phyloP scores from a whole-genome alignment of 2,797 vertebrate genomes.

The Dendrocincla tyrannina region DNA sequence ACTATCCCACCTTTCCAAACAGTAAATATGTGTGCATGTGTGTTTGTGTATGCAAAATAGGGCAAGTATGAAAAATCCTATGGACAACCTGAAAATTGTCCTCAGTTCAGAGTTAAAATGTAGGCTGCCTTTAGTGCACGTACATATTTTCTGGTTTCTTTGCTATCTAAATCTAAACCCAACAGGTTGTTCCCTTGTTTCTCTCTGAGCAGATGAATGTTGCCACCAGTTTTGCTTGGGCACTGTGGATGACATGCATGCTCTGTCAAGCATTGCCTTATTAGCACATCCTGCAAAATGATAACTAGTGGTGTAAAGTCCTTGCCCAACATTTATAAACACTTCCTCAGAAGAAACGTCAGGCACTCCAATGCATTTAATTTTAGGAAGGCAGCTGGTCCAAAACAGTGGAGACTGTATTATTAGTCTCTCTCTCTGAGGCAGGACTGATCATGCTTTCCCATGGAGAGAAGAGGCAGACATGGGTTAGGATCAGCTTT shows the following conservation, averaged over 20 bases:
- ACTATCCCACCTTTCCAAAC: not conserved
- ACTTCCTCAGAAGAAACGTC: slow-evolving; percentile 48
- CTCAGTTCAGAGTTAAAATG: not conserved
- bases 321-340: slow-evolving; percentile 52
- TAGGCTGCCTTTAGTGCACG: not conserved
- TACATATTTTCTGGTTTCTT: not conserved
- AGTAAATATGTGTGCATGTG: not conserved
- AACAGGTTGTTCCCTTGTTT: not conserved
- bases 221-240: not conserved
- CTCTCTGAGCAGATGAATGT: not conserved
- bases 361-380: slow-evolving; percentile 47
- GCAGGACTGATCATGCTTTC: slow-evolving; percentile 39
- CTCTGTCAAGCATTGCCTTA: not conserved
- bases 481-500: not conserved
- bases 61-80: not conserved
- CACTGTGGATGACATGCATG: rapidly evolving
- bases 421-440: slow-evolving; percentile 28
- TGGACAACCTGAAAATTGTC: not conserved
- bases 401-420: not conserved
- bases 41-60: not conserved
- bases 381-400: slow-evolving; percentile 66
- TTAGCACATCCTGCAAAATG: slow-evolving; percentile 59
- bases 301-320: not conserved
- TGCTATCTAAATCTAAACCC: not conserved
- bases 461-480: not conserved